Base-by-base conservation (phyloP, 2,113 vertebrate species). In the Epinephelus fuscoguttatus region DNA sequence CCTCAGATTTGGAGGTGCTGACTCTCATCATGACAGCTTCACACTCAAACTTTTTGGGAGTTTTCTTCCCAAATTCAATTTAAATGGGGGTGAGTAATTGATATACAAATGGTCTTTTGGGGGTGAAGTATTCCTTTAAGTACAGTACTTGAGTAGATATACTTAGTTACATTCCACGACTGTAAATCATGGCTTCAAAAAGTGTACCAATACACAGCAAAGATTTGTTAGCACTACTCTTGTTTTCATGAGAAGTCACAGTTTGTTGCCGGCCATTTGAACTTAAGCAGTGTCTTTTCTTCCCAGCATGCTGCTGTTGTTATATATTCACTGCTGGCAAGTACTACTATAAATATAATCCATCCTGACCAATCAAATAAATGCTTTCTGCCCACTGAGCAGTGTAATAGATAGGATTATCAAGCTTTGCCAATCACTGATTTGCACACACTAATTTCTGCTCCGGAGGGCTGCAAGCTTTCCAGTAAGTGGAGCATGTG, bases 371-470 rank as follows among this genome's bases (percentile, higher is more conserved):
- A 85, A 88, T 91, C 81, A 84, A 70, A 88, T 80, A 57, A 81
- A 84, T 71, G 70, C 75, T 77, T 21, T 82, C 81, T 86, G 62
- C 84, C 74, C 81, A 86, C 80, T 88, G 84, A 87, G 78, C 90
- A 82, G 67, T 78, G 74, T 86, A 82, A 84, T 78, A 70, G 61
- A 85, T 67, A n/a, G 56, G 79, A 89, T 90, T 85, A 89, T 84
- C 61, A 84, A 75, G 78, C 80, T 80, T 71, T 88, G 84, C 72
- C 84, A 85, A 78, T 88, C 79, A 80, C 66, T 1, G 23, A 66
- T 86, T 84, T 82, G 76, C 78, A 72, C 68, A 79, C 11, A 42
- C 55, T 81, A 57, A 75, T 84, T 80, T 84, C 68, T 82, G 70
- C 73, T 70, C 64, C 4, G 1, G 53, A 84, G 62, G 45, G 57